Conservation (phyloP, 30 jellyfish, hydroid and myxozoan species). For the Mastigias papua region DNA sequence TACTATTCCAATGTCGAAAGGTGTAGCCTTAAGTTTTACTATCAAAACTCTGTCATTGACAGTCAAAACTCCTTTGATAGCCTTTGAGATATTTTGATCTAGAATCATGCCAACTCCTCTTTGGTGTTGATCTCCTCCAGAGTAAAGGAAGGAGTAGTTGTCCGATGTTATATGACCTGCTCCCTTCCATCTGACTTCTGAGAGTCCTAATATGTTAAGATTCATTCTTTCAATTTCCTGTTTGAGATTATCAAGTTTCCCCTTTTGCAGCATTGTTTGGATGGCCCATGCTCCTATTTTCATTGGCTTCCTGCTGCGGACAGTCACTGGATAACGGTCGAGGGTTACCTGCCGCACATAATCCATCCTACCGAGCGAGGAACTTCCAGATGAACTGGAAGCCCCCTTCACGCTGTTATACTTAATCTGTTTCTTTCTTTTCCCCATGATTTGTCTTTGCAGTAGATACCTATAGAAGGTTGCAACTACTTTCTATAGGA, state of each 20-base stretch:
- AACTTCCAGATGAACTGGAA: background rate
- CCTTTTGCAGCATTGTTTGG: slow-evolving; percentile 18
- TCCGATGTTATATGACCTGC: background rate
- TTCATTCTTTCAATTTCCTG: slow-evolving; percentile 37
- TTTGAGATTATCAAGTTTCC: slow-evolving; percentile 26
- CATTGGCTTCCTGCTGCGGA: slow-evolving; percentile 10
- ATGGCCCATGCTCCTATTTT: slow-evolving; percentile 54
- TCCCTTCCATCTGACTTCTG: slow-evolving; percentile 27
- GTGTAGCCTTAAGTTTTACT: slow-evolving; percentile 14
- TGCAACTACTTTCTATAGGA: background rate
- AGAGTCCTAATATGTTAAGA: slow-evolving; percentile 20
- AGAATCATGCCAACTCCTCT: slow-evolving; percentile 42
- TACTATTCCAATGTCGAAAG: slow-evolving; percentile 17
- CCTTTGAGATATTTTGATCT: background rate
- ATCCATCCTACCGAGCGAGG: slow-evolving; percentile 18
- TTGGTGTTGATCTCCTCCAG: slow-evolving; percentile 33
- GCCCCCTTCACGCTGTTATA: slow-evolving; percentile 9
- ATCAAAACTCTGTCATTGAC: background rate
- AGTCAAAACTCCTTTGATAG: slow-evolving; percentile 16
- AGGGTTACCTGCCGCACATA: slow-evolving; percentile 4
- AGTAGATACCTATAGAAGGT: background rate
- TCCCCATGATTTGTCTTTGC: background rate
- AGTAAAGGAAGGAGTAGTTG: background rate
- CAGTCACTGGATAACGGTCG: slow-evolving; percentile 1
- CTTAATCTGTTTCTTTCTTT: background rate